phyloP scores from a whole-genome alignment of 2,888 invertebrate species.

The Smittia sp. region DNA sequence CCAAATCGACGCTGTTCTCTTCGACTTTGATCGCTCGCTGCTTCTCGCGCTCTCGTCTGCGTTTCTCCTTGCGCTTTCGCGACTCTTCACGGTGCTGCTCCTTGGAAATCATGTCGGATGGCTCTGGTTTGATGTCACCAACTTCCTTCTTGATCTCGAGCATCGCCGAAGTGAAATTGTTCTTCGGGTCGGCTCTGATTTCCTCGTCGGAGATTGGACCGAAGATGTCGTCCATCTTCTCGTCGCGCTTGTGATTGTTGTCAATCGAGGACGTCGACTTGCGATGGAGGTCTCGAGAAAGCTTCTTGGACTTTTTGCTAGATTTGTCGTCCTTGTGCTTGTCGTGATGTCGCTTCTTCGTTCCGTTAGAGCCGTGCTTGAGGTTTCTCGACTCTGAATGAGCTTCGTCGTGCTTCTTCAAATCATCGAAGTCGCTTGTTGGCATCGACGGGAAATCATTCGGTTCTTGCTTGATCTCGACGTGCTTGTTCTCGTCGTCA shows the following conservation, averaged over 20 bases:
- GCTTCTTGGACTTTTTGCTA: constrained; percentile 57
- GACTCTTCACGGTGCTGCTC: constrained; percentile 36
- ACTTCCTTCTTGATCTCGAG: constrained; percentile 33
- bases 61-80: constrained; percentile 61
- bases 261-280: constrained; percentile 42
- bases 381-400: constrained; percentile 54
- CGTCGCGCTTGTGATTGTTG: constrained; percentile 61
- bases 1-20: constrained; percentile 76
- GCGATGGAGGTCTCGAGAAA: constrained; percentile 47
- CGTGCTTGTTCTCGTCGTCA: constrained; percentile 42
- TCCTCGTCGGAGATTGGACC: constrained; percentile 79
- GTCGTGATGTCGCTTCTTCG: constrained; percentile 51
- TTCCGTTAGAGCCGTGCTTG: constrained; percentile 51
- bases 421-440: constrained; percentile 12
- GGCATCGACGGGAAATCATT: not conserved
- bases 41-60: constrained; percentile 62
- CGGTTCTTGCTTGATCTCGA: constrained; percentile 42
- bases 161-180: not conserved
- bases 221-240: constrained; percentile 85
- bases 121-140: not conserved
- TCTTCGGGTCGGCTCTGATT: not conserved
- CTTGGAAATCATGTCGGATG: not conserved
- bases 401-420: constrained; percentile 15
- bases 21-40: constrained; percentile 58
- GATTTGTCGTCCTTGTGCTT: constrained; percentile 58